Base-by-base conservation (phyloP, 1,140 invertebrate species). In the Bombus breviceps region DNA sequence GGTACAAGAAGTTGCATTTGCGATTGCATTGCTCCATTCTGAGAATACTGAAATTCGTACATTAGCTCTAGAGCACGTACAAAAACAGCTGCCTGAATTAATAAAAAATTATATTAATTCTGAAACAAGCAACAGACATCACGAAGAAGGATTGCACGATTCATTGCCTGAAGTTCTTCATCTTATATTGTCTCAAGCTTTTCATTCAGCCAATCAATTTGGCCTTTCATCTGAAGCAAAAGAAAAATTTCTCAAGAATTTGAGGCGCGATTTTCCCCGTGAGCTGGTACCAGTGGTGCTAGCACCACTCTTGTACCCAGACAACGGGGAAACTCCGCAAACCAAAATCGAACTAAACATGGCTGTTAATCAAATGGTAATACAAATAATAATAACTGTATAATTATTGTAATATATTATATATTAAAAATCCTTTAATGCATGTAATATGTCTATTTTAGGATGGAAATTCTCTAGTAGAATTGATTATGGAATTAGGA, bases 1-100 rank as follows among this genome's bases (percentile, higher is more conserved):
- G 90, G 97, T 98, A 28, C 98, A 98, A 95, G 98, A 99, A 96
- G 97, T 98, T 92, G 97, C 98, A 37, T 97, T 99, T 95, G 98
- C 97, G 59, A 96, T 99, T 92, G 97, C 97, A 73, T 95, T 99
- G 79, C 96, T 97, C 66, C 97, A 98, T 93, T 98, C 98, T 1
- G 96, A 97, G 22, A 97, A 97, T 93, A 88, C 96, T 72, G 98
- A 99, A 90, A 96, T 98, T 73, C 95, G 96, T 53, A 95, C 95
- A 89, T 96, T 97, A 89, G 97, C 98, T 41, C 95, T 96, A 83
- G 97, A 97, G 88, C 97, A 98, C 95, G 95, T 99, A 53, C 97
- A 97, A 92, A 97, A 97, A 93, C 97, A 98, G 93, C 95, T 99
- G 82, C 97, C 98, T 53, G 97, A 98, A 92, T 96, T 99, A 74